These are phyloP conservation scores for Dendrolimus punctatus DNA, from an alignment of 1,140 invertebrate species.

Conservation along the genomic window DNA sequence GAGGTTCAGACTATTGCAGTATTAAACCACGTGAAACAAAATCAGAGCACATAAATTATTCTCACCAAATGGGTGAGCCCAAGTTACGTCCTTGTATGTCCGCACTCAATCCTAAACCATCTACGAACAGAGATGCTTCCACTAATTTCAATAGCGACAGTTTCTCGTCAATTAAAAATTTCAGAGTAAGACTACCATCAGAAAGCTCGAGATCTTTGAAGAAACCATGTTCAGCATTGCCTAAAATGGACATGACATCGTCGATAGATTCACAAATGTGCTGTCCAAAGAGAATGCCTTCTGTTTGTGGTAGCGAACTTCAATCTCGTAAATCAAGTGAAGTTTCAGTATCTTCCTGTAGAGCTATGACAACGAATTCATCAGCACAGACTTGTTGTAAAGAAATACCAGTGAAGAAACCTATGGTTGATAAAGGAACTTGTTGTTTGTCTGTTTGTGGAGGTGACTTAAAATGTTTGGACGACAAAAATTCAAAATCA, in stretches of 20 bases:
- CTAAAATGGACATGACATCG: neutral
- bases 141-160: neutral
- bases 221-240: no score
- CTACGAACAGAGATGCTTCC: neutral
- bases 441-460: neutral
- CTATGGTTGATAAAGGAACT: neutral
- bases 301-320: neutral
- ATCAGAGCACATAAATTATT: constrained; percentile 3
- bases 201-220: no score
- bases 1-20: neutral
- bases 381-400: constrained; percentile 1
- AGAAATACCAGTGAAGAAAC: neutral
- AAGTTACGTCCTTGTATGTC: constrained; percentile 10
- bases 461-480: neutral
- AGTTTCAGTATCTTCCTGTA: no score
- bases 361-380: neutral
- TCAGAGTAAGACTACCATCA: neutral
- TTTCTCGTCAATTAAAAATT: neutral
- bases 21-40: constrained; percentile 3
- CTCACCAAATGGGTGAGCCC: neutral
- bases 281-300: constrained; percentile 1
- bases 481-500: neutral
- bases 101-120: neutral
- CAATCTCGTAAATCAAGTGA: no score
- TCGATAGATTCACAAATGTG: neutral